Base-by-base conservation (phyloP, 1,140 invertebrate genomes). In the Diabrotica virgifera region DNA sequence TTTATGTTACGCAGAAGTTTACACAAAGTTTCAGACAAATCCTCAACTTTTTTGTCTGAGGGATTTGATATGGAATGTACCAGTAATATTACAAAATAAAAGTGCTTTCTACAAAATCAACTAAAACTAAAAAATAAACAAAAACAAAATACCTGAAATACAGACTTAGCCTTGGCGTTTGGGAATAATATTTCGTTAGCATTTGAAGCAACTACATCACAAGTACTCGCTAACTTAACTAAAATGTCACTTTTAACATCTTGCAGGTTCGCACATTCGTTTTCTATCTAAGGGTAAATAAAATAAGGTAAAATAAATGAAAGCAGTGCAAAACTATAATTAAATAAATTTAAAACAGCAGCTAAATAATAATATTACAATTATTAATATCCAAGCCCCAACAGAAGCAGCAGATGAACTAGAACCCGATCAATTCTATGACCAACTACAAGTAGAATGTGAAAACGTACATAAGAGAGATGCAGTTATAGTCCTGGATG, bases 231-330 rank as follows among this genome's bases (percentile, higher is more conserved):
- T 71, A 81, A 80, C 76, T 84, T 85, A 66, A 76, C 80, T 67
- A 80, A 80, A 69, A 85, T 71, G 72, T 81, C 78, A 36, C 73
- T 75, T 70, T 82, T 80, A 70, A 85, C 76, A 64, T 80, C 80
- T 62, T 79, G 78, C 77, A 84, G 81, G 74, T 80, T 80, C 72
- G 77, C 77, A 77, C 82, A 84, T 76, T 85, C 84, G 71, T 82
- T 81, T 78, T 84, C 82, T 77, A 85, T 85, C 85, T 86, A 85
- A 74, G 75, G 61, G n/a, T 11, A 54, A 67, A 66, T 56, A 63
- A 52, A 70, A 67, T 58, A 66, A 77, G 63, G 72, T 67, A 75
- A 79, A 72, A 46, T 54, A 68, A 68, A 63, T 66, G 64, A 63
- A 67, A 38, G 11, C 13, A 40, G n/a, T 50, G 6, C 7, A 38